Conservation (phyloP, 2,797 vertebrate genomes). For the Enteromius radiatus region DNA sequence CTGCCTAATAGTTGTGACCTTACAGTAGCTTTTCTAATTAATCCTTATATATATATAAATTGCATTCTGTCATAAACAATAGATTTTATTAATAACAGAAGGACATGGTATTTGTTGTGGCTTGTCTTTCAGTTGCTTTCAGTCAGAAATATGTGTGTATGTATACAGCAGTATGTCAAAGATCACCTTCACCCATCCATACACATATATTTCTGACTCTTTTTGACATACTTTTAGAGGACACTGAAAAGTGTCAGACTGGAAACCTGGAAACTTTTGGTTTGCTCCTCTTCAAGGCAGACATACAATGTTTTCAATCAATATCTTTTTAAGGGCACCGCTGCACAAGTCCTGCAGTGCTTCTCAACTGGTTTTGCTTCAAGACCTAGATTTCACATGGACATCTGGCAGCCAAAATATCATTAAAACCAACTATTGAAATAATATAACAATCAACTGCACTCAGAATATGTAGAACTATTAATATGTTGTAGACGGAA, state of each 20-base stretch:
- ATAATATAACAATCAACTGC: not conserved
- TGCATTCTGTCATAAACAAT: slow-evolving; percentile 14
- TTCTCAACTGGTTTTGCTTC: not conserved
- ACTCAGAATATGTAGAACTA: not conserved
- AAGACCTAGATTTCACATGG: slow-evolving; percentile 17
- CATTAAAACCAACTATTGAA: not conserved
- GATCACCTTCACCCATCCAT: not conserved
- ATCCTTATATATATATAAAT: not conserved
- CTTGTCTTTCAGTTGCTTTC: slow-evolving; percentile 51
- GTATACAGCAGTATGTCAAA: not conserved
- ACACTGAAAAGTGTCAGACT: slow-evolving; percentile 5
- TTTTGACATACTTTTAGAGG: slow-evolving; percentile 26
- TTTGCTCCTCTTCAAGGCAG: slow-evolving; percentile 18
- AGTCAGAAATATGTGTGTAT: too few relatives aligned
- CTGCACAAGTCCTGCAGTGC: not conserved
- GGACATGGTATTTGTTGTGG: not conserved
- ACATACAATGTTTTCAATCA: slow-evolving; percentile 41
- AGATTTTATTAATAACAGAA: not conserved
- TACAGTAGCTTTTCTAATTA: not conserved
- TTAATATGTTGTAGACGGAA: not conserved
- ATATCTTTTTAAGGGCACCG: slow-evolving; percentile 44
- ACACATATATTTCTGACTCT: not conserved
- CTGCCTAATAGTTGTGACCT: not conserved
- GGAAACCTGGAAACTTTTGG: slow-evolving; percentile 23
- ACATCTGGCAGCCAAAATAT: not conserved